These are phyloP conservation scores for Andricus quercusramuli DNA, from an alignment of 2,888 invertebrate genomes.

Conservation along the genomic window DNA sequence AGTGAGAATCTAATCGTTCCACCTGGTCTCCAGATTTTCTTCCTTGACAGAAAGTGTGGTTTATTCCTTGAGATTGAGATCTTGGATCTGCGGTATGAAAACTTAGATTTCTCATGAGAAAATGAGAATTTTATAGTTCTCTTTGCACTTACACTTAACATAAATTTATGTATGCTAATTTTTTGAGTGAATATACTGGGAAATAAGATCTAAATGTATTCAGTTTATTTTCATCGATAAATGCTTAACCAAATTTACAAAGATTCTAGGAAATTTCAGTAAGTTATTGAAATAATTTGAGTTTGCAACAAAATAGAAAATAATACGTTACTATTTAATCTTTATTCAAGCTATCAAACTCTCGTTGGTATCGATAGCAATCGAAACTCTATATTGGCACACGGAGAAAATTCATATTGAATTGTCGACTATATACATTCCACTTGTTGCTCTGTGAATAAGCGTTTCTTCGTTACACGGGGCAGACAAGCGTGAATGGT, in stretches of 20 bases:
- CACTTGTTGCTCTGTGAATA: slow-evolving; percentile 39
- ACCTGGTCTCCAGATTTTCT: background rate
- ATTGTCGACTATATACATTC: slow-evolving; percentile 33
- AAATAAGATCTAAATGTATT: no score
- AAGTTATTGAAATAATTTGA: no score
- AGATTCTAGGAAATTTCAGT: no score
- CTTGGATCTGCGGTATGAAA: background rate
- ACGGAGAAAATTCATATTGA: slow-evolving; percentile 16
- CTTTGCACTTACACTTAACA: no score
- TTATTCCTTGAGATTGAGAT: background rate
- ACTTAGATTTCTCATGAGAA: background rate
- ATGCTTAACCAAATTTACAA: no score
- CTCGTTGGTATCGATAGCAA: slow-evolving; percentile 30
- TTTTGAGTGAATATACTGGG: no score
- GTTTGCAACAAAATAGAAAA: no score
- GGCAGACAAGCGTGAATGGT: slow-evolving; percentile 33
- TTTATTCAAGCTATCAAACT: slow-evolving; percentile 22
- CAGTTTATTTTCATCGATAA: no score
- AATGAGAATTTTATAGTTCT: background rate
- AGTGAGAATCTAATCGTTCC: background rate
- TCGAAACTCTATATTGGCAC: background rate
- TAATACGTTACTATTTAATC: background rate
- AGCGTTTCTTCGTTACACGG: slow-evolving; percentile 32
- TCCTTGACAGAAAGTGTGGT: background rate
- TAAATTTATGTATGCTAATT: no score